These are phyloP conservation scores for Drosophila pandora DNA, from an alignment of 1,140 invertebrate genomes.

Conservation along the genomic window DNA sequence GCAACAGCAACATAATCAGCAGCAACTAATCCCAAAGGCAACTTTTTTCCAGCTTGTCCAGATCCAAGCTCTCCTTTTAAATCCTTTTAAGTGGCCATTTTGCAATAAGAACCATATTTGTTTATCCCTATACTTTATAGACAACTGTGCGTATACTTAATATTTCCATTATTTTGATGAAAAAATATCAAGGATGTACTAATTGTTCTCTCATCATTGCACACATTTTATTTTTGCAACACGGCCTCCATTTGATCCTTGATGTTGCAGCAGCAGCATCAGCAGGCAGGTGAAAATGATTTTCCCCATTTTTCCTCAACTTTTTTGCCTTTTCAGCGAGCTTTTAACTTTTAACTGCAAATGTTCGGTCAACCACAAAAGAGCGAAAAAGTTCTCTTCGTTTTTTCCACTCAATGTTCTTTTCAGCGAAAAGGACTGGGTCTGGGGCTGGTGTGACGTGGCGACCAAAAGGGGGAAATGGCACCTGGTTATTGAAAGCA, in stretches of 20 bases:
- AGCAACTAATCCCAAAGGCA: conserved; percentile 19
- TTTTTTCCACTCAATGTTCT: conserved; percentile 29
- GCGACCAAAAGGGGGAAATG: conserved; percentile 16
- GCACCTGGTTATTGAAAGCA: conserved; percentile 59
- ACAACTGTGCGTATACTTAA: too few relatives aligned
- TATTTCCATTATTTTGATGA: too few relatives aligned
- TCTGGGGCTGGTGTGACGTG: background rate
- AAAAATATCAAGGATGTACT: background rate
- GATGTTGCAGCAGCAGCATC: conserved; percentile 48
- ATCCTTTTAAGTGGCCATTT: conserved; percentile 63
- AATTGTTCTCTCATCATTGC: background rate
- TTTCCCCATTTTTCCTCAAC: conserved; percentile 21
- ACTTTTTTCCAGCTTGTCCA: conserved; percentile 67
- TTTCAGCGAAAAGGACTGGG: conserved; percentile 13
- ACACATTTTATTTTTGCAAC: conserved; percentile 7
- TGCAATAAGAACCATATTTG: conserved; percentile 53
- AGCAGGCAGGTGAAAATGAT: conserved; percentile 28
- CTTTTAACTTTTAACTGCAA: conserved; percentile 57
- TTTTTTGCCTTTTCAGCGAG: conserved; percentile 30
- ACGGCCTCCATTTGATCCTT: conserved; percentile 40
- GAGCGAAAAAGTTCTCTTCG: conserved; percentile 35
- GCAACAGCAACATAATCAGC: conserved; percentile 51
- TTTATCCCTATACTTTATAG: too few relatives aligned
- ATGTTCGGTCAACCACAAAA: conserved; percentile 56
- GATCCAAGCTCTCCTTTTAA: conserved; percentile 46